phyloP scores from a whole-genome alignment of 1,140 invertebrate species.

The Sinella curviseta region DNA sequence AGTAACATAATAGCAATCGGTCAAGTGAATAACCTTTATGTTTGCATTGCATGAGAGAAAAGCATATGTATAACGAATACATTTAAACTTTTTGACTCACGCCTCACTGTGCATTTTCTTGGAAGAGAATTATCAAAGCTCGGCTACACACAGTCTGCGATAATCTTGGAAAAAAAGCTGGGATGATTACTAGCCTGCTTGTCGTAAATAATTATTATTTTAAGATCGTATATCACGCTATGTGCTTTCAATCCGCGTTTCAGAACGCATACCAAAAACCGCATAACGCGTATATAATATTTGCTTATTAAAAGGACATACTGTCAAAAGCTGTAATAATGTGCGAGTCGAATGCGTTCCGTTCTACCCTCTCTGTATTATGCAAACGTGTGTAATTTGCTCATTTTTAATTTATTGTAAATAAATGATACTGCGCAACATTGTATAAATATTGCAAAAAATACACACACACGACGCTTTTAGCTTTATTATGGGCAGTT shows the following conservation, averaged over 20 bases:
- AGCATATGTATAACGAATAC: background rate
- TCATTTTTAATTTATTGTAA: background rate
- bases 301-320: too few relatives aligned
- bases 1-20: too few relatives aligned
- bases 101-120: too few relatives aligned
- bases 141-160: background rate
- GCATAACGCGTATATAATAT: too few relatives aligned
- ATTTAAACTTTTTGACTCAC: too few relatives aligned
- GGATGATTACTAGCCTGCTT: background rate
- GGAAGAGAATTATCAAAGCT: background rate
- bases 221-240: conserved; percentile 8
- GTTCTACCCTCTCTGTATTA: background rate
- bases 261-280: background rate
- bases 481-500: background rate
- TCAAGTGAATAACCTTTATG: conserved; percentile 21
- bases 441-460: background rate
- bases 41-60: conserved; percentile 15
- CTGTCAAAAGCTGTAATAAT: too few relatives aligned
- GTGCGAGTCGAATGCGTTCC: too few relatives aligned
- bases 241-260: background rate
- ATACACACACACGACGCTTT: background rate
- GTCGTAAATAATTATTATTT: conserved; percentile 13
- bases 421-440: too few relatives aligned
- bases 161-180: background rate
- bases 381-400: background rate